Evolutionary conservation across 2,113 vertebrate genomes (phyloP), one percentile per base, ranked within the genome.

Genomic region (Cyprinodon brontotheroides): DNA sequence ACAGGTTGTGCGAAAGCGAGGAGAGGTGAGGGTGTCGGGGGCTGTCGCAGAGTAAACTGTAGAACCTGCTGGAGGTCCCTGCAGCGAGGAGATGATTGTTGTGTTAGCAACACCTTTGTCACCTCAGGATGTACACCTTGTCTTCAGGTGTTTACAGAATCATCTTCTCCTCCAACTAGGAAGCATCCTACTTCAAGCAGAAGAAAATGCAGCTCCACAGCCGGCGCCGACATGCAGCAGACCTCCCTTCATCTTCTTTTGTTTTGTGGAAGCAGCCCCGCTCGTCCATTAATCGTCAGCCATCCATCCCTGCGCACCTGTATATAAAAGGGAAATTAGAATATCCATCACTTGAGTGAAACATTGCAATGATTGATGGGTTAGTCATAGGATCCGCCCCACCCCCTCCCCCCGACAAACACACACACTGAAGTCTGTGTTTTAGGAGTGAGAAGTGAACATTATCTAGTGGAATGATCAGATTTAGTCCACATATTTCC

Each of bases 281-380:
- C 83, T 83, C 86, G 68, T 88, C 91, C 88, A 91, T 91, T 92
- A 92, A 90, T 91, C 86, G 88, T 81, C 92, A 93, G 86, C 84
- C 87, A 89, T 89, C 89, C 88, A 85, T 91, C 89, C 17, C 87
- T 69, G 72, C 77, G 81, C 86, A 92, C 91, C 91, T 92, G 92
- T 93, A 90, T 91, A 91, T 91, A 89, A 91, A 90, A 89, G 89
- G 88, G 87, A 92, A 92, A 93, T 93, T 90, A 92, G 89, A 92
- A 93, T 93, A 92, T 93, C 92, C 91, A 93, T 93, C 91, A 93
- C 89, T 90, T 57, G 82, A 82, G 85, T 75, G 7, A 79, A 78
- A 86, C 74, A 91, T 93, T 90, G 92, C 82, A 3, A 4, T 93
- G 91, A 93, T 92, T 92, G 93, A 93, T 93, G 92, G 86, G 77